Percentiles rank a stretch among this genome's conserved stretches.
Conservation (phyloP, 23 tunicate species). For the Aplidium turbinatum region DNA sequence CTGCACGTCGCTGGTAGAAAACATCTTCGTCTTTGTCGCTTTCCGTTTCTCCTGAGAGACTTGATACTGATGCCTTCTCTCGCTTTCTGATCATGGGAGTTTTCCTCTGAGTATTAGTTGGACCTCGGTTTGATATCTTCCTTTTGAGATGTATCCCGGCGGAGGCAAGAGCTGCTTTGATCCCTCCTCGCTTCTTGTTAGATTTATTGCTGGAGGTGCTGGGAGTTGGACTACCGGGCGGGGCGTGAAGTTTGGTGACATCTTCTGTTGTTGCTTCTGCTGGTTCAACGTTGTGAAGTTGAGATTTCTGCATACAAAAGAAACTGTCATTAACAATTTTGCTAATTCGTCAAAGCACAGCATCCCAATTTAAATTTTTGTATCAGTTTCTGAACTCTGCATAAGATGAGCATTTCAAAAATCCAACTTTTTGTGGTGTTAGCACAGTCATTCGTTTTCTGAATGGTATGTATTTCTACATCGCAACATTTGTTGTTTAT, state of each 20-base stretch:
- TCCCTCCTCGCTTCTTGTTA: neutral
- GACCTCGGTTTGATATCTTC: conserved; percentile 11
- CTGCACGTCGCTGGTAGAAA: too few species aligned
- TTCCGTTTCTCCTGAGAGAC: neutral
- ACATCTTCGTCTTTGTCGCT: too few species aligned
- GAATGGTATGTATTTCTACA: too few species aligned
- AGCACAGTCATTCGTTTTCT: too few species aligned
- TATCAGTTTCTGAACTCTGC: too few species aligned
- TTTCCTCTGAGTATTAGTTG: conserved; percentile 3
- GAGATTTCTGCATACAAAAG: conserved; percentile 17
- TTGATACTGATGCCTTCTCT: neutral
- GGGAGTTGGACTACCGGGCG: conserved; percentile 10
- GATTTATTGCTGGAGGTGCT: conserved; percentile 13
- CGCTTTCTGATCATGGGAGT: too few species aligned
- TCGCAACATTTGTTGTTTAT: too few species aligned
- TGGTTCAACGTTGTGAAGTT: conserved; percentile 9
- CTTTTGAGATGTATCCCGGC: too few species aligned
- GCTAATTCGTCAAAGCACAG: too few species aligned
- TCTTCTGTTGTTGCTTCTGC: conserved; percentile 14
- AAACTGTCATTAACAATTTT: neutral
- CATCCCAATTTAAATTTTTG: too few species aligned
- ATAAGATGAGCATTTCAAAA: too few species aligned
- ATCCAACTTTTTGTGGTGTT: too few species aligned
- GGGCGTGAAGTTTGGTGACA: neutral
- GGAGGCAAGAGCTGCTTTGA: conserved; percentile 7